Evolutionary conservation across 37 sponge, comb jelly and placozoan species (phyloP).

Genomic region (Eunapius fragilis): DNA sequence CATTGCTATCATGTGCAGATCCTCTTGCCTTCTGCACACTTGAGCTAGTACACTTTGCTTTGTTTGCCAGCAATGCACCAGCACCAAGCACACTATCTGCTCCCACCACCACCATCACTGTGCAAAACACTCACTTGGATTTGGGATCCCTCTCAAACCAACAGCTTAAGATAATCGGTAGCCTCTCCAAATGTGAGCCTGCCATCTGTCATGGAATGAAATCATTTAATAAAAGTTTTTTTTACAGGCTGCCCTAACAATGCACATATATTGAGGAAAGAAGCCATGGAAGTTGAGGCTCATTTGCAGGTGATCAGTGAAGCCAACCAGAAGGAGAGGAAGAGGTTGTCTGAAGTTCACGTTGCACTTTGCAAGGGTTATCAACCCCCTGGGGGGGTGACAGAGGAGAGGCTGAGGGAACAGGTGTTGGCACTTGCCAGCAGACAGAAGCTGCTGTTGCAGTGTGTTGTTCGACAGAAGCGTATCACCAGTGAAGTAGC

Average conservation of each 20-base stretch:
- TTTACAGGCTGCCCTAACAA: not conserved
- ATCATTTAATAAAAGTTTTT: no score
- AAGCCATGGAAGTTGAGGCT: conserved; percentile 6
- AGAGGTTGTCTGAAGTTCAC: conserved; percentile 21
- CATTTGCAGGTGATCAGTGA: conserved; percentile 11
- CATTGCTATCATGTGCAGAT: no score
- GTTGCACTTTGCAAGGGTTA: not conserved
- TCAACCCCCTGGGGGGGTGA: conserved; percentile 1
- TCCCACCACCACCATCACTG: not conserved
- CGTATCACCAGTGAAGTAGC: conserved; percentile 7
- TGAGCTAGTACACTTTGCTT: no score
- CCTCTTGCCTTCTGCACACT: no score
- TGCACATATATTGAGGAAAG: not conserved
- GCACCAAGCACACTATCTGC: not conserved
- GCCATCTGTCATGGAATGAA: no score
- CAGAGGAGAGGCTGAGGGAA: conserved; percentile 4
- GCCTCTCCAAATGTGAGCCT: not conserved
- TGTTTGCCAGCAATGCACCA: no score
- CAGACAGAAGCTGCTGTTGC: conserved; percentile 37
- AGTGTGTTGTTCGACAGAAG: conserved; percentile 56
- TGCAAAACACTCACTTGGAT: not conserved
- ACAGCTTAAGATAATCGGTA: not conserved
- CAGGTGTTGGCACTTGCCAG: conserved; percentile 19
- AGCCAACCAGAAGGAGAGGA: conserved; percentile 42
- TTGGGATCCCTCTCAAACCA: not conserved